These are phyloP conservation scores for Tineola bisselliella DNA, from an alignment of 2,888 invertebrate genomes.

Conservation along the genomic window DNA sequence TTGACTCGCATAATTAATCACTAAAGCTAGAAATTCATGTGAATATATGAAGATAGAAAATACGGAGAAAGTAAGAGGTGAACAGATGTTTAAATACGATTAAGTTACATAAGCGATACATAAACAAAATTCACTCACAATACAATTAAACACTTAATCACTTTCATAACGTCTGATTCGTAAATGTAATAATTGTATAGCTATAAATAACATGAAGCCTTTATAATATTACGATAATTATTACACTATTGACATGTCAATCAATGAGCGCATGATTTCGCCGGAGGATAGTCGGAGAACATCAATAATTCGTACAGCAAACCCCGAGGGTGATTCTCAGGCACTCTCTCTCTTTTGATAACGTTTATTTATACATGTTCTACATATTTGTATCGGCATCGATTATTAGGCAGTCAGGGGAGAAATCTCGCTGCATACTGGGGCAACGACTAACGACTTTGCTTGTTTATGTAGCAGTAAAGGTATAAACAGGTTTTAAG, in stretches of 20 bases:
- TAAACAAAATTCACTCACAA: background rate
- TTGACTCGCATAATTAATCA: background rate
- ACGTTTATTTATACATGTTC: constrained; percentile 37
- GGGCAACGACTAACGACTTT: constrained; percentile 24
- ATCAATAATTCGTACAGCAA: constrained; percentile 19
- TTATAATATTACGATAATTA: background rate
- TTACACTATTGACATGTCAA: background rate
- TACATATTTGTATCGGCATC: constrained; percentile 34
- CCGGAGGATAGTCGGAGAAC: background rate
- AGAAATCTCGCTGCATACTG: constrained; percentile 28
- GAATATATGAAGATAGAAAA: background rate
- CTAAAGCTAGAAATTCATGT: background rate
- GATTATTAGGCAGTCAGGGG: constrained; percentile 28
- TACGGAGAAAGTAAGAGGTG: background rate
- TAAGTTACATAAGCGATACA: background rate
- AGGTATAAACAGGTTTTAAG: constrained; percentile 39
- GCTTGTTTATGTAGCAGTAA: constrained; percentile 22
- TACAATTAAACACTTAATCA: background rate
- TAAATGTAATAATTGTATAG: background rate
- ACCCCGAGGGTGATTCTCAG: constrained; percentile 19
- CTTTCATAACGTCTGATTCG: background rate
- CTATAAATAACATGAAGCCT: too few relatives aligned
- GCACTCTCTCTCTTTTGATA: constrained; percentile 30
- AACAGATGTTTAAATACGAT: background rate
- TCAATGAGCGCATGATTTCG: background rate